Evolutionary conservation across 2,888 invertebrate genomes (phyloP).

Genomic region (Eutolmus rufibarbis): DNA sequence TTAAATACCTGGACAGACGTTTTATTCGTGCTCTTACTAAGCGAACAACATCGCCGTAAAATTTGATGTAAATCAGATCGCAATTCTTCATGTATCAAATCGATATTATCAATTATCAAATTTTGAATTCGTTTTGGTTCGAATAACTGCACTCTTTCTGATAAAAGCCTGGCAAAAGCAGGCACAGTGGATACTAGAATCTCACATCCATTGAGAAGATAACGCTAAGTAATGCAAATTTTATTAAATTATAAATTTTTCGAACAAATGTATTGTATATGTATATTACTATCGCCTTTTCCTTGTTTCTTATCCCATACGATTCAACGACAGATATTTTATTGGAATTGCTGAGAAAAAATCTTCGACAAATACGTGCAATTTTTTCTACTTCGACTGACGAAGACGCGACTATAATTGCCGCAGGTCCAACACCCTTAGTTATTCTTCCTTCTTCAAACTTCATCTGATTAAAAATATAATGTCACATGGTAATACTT

Average conservation of each 20-base stretch:
- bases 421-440: constrained; percentile 68
- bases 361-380: constrained; percentile 60
- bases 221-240: constrained; percentile 45
- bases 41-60: constrained; percentile 62
- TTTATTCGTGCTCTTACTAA: constrained; percentile 57
- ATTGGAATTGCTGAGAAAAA: constrained; percentile 59
- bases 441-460: constrained; percentile 54
- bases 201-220: constrained; percentile 72
- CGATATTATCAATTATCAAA: constrained; percentile 76
- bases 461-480: constrained; percentile 55
- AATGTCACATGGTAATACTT: not conserved
- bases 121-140: constrained; percentile 71
- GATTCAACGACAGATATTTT: constrained; percentile 64
- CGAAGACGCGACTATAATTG: constrained; percentile 72
- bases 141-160: constrained; percentile 63
- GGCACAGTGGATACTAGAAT: constrained; percentile 75
- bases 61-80: constrained; percentile 63
- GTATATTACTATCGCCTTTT: constrained; percentile 52
- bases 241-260: not conserved
- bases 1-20: constrained; percentile 55
- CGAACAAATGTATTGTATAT: not conserved
- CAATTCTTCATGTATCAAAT: constrained; percentile 69
- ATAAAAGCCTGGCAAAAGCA: constrained; percentile 65
- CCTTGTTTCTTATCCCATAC: constrained; percentile 51
- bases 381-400: constrained; percentile 66